Percentiles rank a stretch among this genome's conserved stretches.
These are phyloP conservation scores for Automeris io DNA, from an alignment of 2,888 invertebrate genomes.

Conservation along the genomic window DNA sequence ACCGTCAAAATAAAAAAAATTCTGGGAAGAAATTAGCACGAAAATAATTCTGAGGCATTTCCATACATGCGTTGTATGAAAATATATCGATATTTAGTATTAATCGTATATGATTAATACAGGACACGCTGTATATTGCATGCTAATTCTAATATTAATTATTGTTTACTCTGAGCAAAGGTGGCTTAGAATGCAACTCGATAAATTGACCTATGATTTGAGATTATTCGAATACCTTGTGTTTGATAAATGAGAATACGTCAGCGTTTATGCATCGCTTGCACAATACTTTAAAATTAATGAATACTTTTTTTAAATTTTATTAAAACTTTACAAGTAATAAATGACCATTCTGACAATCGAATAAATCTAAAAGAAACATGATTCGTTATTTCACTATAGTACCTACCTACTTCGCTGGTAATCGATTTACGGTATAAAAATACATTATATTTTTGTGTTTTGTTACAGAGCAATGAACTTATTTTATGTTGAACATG, in stretches of 20 bases:
- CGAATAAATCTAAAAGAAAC: not conserved
- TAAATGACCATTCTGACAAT: not conserved
- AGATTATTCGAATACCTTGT: conserved; percentile 34
- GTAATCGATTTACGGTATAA: no score
- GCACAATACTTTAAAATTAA: not conserved
- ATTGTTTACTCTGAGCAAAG: conserved; percentile 12
- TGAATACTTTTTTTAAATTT: conserved; percentile 1
- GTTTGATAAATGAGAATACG: conserved; percentile 34
- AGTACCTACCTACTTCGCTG: no score
- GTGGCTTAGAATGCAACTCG: not conserved
- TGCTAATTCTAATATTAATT: conserved; percentile 29
- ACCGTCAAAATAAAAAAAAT: no score
- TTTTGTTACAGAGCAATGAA: no score
- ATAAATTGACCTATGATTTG: conserved; percentile 35
- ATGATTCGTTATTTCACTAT: no score
- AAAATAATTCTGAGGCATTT: no score
- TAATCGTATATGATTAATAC: not conserved
- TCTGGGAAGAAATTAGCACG: no score
- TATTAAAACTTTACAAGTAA: conserved; percentile 10
- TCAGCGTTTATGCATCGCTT: conserved; percentile 12
- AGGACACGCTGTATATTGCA: not conserved
- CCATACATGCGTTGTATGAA: no score
- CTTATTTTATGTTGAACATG: no score
- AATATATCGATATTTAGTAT: no score
- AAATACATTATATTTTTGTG: no score